Evolutionary conservation across 1,140 invertebrate genomes (phyloP).

Genomic region (Thaumetopoea pityocampa): DNA sequence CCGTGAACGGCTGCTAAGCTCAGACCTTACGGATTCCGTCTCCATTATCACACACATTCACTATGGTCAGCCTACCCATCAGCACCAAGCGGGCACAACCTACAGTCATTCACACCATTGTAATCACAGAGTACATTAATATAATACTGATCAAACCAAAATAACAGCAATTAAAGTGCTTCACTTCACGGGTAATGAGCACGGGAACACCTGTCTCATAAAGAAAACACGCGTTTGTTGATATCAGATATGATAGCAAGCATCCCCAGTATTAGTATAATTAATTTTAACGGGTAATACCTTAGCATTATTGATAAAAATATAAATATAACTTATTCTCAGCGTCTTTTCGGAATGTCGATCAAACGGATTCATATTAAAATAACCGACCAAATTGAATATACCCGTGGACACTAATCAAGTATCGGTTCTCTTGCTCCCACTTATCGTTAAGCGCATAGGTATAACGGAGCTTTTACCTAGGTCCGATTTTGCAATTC

Average conservation of each 20-base stretch:
- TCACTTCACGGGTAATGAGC: constrained; percentile 43
- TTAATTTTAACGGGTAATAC: too few relatives aligned
- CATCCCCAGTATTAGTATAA: too few relatives aligned
- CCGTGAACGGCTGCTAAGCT: constrained; percentile 78
- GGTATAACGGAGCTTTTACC: constrained; percentile 6
- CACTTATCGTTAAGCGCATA: not conserved
- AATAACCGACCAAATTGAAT: constrained; percentile 24
- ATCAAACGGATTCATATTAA: constrained; percentile 47
- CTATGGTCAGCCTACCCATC: constrained; percentile 47
- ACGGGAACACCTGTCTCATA: constrained; percentile 29
- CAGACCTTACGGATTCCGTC: constrained; percentile 80
- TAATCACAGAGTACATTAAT: too few relatives aligned
- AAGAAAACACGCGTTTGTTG: constrained; percentile 12
- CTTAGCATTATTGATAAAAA: constrained; percentile 55
- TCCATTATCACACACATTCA: constrained; percentile 68
- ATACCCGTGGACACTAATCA: constrained; percentile 8
- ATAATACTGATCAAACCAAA: too few relatives aligned
- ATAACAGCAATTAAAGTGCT: constrained; percentile 63
- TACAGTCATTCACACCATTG: constrained; percentile 47
- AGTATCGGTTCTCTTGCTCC: constrained; percentile 17
- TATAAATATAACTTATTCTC: constrained; percentile 45
- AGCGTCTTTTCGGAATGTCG: constrained; percentile 53
- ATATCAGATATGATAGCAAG: too few relatives aligned
- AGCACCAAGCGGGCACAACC: constrained; percentile 39
- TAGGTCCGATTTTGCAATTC: constrained; percentile 14